Evolutionary conservation across 2,888 invertebrate species (phyloP).

Genomic region (Azorinus chamasolen): DNA sequence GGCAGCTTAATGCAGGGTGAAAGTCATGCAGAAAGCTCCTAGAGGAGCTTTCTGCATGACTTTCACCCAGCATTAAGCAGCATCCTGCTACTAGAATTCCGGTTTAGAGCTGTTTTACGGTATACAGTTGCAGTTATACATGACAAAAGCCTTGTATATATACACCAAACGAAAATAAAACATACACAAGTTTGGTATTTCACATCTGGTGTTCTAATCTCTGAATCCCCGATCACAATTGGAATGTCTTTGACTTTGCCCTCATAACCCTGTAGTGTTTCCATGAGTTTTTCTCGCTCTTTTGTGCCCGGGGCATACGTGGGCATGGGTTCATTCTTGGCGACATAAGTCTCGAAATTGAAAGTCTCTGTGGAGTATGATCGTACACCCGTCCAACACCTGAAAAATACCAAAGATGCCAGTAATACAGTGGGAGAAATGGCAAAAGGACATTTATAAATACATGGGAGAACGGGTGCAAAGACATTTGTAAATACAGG

Average conservation of each 20-base stretch:
- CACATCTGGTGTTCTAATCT: constrained; percentile 91
- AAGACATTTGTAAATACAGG: too few relatives aligned
- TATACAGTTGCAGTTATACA: too few relatives aligned
- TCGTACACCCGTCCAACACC: constrained; percentile 16
- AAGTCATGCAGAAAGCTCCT: too few relatives aligned
- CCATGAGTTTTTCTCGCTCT: constrained; percentile 92
- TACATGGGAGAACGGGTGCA: too few relatives aligned
- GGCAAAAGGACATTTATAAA: too few relatives aligned
- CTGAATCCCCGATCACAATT: constrained; percentile 97
- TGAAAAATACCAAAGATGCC: constrained; percentile 21
- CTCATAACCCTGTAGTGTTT: constrained; percentile 90
- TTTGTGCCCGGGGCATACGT: constrained; percentile 93
- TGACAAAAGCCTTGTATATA: too few relatives aligned
- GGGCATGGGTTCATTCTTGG: constrained; percentile 87
- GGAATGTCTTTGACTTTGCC: constrained; percentile 94
- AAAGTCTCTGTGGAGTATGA: constrained; percentile 31
- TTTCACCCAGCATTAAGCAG: too few relatives aligned
- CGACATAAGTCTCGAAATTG: constrained; percentile 70
- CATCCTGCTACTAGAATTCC: too few relatives aligned
- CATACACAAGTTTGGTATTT: constrained; percentile 90
- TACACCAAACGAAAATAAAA: constrained; percentile 6
- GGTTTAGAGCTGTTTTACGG: too few relatives aligned
- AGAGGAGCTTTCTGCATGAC: too few relatives aligned
- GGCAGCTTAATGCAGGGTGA: too few relatives aligned
- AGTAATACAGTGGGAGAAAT: too few relatives aligned